A percentile compares a stretch with the other conserved stretches of the same genome.
Evolutionary conservation across 2,888 invertebrate genomes (phyloP).

Genomic region (Dynastes hyllus): DNA sequence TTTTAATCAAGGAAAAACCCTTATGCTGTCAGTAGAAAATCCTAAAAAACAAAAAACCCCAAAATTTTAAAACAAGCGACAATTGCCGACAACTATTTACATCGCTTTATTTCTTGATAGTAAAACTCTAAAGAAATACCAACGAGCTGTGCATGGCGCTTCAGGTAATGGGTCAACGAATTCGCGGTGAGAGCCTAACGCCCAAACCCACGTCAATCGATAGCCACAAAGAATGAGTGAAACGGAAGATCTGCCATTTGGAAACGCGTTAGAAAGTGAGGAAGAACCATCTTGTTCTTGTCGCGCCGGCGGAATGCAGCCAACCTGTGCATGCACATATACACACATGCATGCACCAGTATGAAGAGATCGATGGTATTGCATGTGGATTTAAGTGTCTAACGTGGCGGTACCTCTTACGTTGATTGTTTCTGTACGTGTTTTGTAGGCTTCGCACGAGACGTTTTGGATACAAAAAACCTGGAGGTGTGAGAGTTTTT

Average conservation of each 20-base stretch:
- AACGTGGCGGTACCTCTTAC: too few relatives aligned
- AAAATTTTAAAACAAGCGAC: too few relatives aligned
- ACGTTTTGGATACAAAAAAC: too few relatives aligned
- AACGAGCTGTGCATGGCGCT: not conserved
- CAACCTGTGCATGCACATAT: constrained; percentile 45
- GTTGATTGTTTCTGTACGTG: too few relatives aligned
- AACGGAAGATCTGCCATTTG: not conserved
- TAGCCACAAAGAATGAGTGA: not conserved
- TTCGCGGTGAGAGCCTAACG: constrained; percentile 23
- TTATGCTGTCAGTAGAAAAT: too few relatives aligned
- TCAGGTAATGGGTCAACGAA: constrained; percentile 51
- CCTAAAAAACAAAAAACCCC: too few relatives aligned
- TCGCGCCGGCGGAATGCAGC: constrained; percentile 47
- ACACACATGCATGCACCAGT: not conserved
- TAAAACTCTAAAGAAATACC: not conserved
- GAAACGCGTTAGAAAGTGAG: constrained; percentile 40
- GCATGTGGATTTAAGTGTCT: not conserved
- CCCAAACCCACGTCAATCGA: not conserved
- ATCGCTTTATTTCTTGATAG: not conserved
- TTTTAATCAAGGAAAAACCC: too few relatives aligned
- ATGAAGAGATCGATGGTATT: too few relatives aligned
- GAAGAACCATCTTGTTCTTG: constrained; percentile 18
- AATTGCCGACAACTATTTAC: not conserved
- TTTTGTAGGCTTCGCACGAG: too few relatives aligned
- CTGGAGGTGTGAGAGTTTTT: too few relatives aligned